phyloP scores from a whole-genome alignment of 2,797 vertebrate species.

The Lutra lutra region DNA sequence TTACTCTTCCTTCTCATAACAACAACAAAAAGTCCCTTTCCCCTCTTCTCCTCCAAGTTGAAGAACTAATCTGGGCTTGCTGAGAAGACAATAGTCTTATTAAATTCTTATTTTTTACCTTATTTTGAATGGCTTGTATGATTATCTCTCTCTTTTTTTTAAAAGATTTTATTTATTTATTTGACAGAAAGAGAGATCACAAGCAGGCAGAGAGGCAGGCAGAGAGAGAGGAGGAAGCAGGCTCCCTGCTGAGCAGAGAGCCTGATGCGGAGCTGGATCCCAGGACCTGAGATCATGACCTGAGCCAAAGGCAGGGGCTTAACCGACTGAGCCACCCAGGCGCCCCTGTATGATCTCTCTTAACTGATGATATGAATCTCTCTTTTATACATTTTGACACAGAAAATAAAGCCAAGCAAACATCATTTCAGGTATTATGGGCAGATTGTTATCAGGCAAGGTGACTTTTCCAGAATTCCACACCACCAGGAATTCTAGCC shows the following conservation, averaged over 20 bases:
- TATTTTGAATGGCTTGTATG: not conserved
- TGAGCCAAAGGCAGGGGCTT: too few species aligned
- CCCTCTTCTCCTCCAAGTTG: not conserved
- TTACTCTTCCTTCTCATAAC: not conserved
- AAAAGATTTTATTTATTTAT: too few species aligned
- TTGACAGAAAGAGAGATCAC: too few species aligned
- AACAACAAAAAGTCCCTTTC: not conserved
- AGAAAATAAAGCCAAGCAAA: slow-evolving; percentile 21
- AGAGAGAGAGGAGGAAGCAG: too few species aligned
- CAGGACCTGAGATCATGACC: too few species aligned
- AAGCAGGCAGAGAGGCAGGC: too few species aligned
- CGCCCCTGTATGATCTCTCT: not conserved
- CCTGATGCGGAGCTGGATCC: too few species aligned
- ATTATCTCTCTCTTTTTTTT: not conserved
- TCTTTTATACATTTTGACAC: not conserved
- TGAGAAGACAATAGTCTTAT: not conserved
- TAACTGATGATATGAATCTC: not conserved
- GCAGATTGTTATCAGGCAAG: not conserved
- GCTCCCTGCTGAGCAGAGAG: too few species aligned
- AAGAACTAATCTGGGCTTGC: not conserved
- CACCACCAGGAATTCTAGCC: not conserved
- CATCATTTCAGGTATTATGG: not conserved
- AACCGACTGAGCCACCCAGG: too few species aligned
- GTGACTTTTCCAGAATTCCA: not conserved
- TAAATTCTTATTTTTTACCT: not conserved